Evolutionary conservation across 23 tunicate genomes (phyloP).

Genomic region (Halocynthia aurantium): DNA sequence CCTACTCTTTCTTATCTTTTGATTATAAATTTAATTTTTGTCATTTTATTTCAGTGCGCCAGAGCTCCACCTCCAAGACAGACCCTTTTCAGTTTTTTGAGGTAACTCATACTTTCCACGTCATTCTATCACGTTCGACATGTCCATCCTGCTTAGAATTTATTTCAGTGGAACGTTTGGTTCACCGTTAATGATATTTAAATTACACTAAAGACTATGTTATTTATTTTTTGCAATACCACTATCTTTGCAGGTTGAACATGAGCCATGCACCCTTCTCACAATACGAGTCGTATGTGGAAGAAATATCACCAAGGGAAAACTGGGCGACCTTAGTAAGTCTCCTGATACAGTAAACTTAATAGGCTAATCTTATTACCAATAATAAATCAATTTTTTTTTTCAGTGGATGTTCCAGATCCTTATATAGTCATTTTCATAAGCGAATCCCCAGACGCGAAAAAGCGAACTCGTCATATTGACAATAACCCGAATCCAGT

Average conservation of each 20-base stretch:
- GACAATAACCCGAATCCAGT: constrained; percentile 77
- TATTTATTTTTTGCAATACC: not conserved
- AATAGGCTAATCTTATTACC: not conserved
- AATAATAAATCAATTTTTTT: not conserved
- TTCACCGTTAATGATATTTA: too few species aligned
- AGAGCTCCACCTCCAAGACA: constrained; percentile 15
- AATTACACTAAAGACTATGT: too few species aligned
- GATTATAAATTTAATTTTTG: too few species aligned
- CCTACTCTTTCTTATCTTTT: too few species aligned
- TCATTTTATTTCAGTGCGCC: too few species aligned
- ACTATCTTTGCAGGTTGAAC: constrained; percentile 39
- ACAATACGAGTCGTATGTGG: constrained; percentile 57
- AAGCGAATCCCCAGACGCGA: constrained; percentile 70
- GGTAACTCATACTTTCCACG: constrained; percentile 19
- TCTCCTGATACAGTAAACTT: not conserved
- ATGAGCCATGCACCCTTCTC: constrained; percentile 60
- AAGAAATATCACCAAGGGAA: constrained; percentile 67
- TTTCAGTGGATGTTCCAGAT: constrained; percentile 85
- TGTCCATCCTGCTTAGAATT: too few species aligned
- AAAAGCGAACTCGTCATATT: constrained; percentile 32
- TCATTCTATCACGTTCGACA: too few species aligned
- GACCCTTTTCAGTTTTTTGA: constrained; percentile 88
- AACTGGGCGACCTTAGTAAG: constrained; percentile 71
- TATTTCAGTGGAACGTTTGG: too few species aligned
- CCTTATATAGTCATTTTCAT: constrained; percentile 75